Conservation (phyloP, 2,888 invertebrate species). For the Diarsia dahlii region DNA sequence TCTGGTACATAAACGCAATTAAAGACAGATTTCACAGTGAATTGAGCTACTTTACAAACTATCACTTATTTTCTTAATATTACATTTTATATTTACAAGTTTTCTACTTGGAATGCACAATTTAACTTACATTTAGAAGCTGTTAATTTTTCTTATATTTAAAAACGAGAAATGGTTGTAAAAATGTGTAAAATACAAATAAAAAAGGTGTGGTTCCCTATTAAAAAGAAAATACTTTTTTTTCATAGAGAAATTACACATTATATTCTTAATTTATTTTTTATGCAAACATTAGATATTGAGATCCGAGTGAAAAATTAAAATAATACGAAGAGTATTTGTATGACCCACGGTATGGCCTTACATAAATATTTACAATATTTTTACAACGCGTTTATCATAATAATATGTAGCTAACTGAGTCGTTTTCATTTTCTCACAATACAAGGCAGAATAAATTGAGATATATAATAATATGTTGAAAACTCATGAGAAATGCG, state of each 20-base stretch:
- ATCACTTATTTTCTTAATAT: slow-evolving; percentile 49
- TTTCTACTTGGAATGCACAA: slow-evolving; percentile 54
- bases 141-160: slow-evolving; percentile 20
- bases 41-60: slow-evolving; percentile 69
- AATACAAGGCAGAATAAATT: slow-evolving; percentile 2
- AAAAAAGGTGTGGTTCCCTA: not conserved
- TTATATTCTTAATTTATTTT: slow-evolving; percentile 15
- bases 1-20: slow-evolving; percentile 53
- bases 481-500: too few species aligned
- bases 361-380: slow-evolving; percentile 58
- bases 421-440: not conserved
- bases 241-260: not conserved
- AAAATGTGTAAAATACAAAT: slow-evolving; percentile 28
- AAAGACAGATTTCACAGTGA: slow-evolving; percentile 63
- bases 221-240: not conserved
- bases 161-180: slow-evolving; percentile 16
- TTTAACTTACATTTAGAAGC: slow-evolving; percentile 52
- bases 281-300: slow-evolving; percentile 30
- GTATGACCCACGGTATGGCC: too few species aligned
- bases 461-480: too few species aligned
- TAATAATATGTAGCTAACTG: slow-evolving; percentile 2
- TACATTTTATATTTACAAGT: slow-evolving; percentile 63
- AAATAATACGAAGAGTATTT: slow-evolving; percentile 31
- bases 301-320: slow-evolving; percentile 49
- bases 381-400: slow-evolving; percentile 43